A percentile compares a stretch with the other conserved stretches of the same genome.
phyloP scores from a whole-genome alignment of 1,140 invertebrate species.

The Adoxophyes honmai region DNA sequence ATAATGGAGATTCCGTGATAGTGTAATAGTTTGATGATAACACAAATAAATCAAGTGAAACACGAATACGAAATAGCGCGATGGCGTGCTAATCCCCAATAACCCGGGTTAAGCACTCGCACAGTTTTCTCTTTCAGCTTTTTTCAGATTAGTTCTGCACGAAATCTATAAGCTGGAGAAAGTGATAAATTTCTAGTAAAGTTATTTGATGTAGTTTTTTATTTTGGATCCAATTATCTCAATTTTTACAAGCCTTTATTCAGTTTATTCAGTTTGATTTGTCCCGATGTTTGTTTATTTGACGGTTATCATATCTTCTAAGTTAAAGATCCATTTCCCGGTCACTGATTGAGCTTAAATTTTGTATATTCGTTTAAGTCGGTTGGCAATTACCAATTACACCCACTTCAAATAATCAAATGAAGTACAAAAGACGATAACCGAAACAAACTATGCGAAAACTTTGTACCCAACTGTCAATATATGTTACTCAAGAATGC shows the following conservation, averaged over 20 bases:
- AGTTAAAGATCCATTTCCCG: too few relatives aligned
- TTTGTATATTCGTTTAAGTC: too few relatives aligned
- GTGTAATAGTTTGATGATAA: neutral
- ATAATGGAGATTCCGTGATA: neutral
- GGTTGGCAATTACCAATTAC: too few relatives aligned
- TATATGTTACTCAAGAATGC: neutral
- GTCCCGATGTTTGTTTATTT: too few relatives aligned
- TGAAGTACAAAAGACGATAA: neutral
- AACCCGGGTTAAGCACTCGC: neutral
- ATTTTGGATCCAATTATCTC: too few relatives aligned
- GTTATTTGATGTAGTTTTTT: too few relatives aligned
- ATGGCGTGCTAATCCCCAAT: conserved; percentile 6
- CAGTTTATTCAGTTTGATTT: too few relatives aligned
- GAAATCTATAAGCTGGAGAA: neutral
- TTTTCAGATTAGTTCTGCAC: neutral
- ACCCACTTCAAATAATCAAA: neutral
- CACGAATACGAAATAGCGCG: neutral
- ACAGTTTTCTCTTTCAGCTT: conserved; percentile 1
- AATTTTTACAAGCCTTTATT: too few relatives aligned
- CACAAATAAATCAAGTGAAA: conserved; percentile 3
- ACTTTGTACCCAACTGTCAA: neutral
- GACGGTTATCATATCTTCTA: too few relatives aligned
- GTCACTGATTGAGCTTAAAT: too few relatives aligned
- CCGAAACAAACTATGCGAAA: neutral
- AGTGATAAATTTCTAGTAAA: too few relatives aligned